These are phyloP conservation scores for Dreissena polymorpha DNA, from an alignment of 1,140 invertebrate genomes.

Conservation along the genomic window DNA sequence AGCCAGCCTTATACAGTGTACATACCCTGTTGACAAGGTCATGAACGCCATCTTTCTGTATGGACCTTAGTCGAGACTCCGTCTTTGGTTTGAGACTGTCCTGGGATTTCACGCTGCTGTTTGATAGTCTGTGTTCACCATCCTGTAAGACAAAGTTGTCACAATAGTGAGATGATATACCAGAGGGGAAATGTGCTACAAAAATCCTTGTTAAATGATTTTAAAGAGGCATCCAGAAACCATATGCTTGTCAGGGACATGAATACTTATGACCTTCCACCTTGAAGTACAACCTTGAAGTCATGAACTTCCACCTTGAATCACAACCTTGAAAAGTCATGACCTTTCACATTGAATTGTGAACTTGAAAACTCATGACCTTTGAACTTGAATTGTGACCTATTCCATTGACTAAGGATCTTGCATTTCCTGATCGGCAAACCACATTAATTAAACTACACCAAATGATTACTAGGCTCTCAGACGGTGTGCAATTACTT, in stretches of 20 bases:
- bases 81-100: constrained; percentile 13
- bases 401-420: too few species aligned
- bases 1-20: neutral
- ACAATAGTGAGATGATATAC: neutral
- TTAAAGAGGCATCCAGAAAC: too few species aligned
- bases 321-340: too few species aligned
- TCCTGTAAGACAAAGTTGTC: constrained; percentile 29
- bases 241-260: neutral
- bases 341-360: too few species aligned
- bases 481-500: too few species aligned
- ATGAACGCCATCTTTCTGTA: constrained; percentile 50
- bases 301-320: too few species aligned
- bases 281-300: neutral
- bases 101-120: constrained; percentile 23
- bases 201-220: too few species aligned
- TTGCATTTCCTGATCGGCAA: too few species aligned
- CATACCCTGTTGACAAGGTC: constrained; percentile 45
- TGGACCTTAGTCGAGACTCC: constrained; percentile 41
- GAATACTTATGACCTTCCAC: neutral
- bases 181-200: neutral
- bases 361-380: too few species aligned
- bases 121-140: constrained; percentile 38
- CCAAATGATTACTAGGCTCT: too few species aligned
- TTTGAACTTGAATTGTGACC: too few species aligned
- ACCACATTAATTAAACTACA: too few species aligned